Evolutionary conservation across 2,888 invertebrate species (phyloP), one percentile per base, ranked within the genome.

Genomic region (Zygaena filipendulae): DNA sequence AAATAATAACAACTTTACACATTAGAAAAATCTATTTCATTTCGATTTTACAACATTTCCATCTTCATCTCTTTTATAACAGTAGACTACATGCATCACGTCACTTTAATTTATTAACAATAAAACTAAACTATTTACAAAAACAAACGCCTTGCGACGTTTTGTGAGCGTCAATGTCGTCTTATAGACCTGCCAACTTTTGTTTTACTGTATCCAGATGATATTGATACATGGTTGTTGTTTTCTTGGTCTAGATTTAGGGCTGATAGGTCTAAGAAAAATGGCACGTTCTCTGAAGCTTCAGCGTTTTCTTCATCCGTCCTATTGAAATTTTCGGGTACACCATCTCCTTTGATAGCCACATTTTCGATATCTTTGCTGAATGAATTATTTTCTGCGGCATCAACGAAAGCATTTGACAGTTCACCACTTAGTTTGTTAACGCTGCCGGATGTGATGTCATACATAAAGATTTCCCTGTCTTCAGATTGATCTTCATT

Each of bases 401-500:
- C 92, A 52, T 90, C 89, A 2, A 92, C 92, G 47, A 93, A 93
- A 19, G 92, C 91, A 27, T 87, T 85, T 3, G 92, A 92, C 27
- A 93, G 74, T 49, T 92, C 92, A 2, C 93, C 92, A 40, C 84
- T 86, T 11, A 93, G 70, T 63, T 88, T 91, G 60, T 85, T 92
- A 2, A 92, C 88, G 21, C 82, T 84, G 47, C 88, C 84, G 3
- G 88, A 86, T 35, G 82, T 70, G 23, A 91, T 85, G 54, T 93
- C 92, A 58, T 91, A 92, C 92, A 93, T 92, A 66, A 85, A 93
- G 47, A 93, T 92, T 72, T 92, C 92, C 52, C 87, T 87, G 32
- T 86, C 85, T 23, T 80, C 77, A 22, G 79, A 58, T 9, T 59
- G 49, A 35, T 64, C 55, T 28, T 69, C 68, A 36, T 77, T 68